Base-by-base conservation (phyloP, 1,140 invertebrate genomes). In the Neodiprion virginianus region DNA sequence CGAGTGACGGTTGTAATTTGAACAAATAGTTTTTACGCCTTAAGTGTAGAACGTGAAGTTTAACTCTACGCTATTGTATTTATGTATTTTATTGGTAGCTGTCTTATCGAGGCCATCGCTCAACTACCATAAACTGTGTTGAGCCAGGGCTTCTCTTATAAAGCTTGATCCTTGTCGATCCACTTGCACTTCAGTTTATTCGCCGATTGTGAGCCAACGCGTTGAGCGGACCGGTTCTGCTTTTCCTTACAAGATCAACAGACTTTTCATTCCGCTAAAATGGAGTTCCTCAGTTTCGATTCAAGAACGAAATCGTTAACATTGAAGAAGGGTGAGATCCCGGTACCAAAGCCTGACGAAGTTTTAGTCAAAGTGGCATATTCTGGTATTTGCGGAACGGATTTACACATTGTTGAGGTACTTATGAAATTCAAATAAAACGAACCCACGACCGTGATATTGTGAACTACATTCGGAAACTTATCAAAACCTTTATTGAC, bases 351-450 rank as follows among this genome's bases (percentile, higher is more conserved):
- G 0, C 79, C 86, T 0, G 17, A 81, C 48, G 89, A 92, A 23
- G 89, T 93, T 12, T 84, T 93, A n/a, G 88, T 93, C 1, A 90
- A 90, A 80, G 91, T 93, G 0, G 88, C 90, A 40, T 93, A 91
- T 80, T 85, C 91, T 2, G 94, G 94, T 1, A 90, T 96, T 48
- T 96, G 95, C 86, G 94, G 94, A 1, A 95, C 94, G 21, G 95
- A 96, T 86, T 88, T 95, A 0, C 94, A 95, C 80, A 94, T 94
- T 79, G 89, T 92, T 11, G 88, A 90, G 83, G 92, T 92, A 86
- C 83, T 78, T 80, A 17, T 76, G 68, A 48, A 40, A 40, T 40
- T 40, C 5, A 40, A 40, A 40, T 40, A 5, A 40, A 40, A 40
- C 28, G 5, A 1, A 40, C 1, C 2, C 1, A 40, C 28, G 28